These are phyloP conservation scores for Xerus rutilus DNA, from an alignment of 2,797 vertebrate genomes.

Conservation along the genomic window DNA sequence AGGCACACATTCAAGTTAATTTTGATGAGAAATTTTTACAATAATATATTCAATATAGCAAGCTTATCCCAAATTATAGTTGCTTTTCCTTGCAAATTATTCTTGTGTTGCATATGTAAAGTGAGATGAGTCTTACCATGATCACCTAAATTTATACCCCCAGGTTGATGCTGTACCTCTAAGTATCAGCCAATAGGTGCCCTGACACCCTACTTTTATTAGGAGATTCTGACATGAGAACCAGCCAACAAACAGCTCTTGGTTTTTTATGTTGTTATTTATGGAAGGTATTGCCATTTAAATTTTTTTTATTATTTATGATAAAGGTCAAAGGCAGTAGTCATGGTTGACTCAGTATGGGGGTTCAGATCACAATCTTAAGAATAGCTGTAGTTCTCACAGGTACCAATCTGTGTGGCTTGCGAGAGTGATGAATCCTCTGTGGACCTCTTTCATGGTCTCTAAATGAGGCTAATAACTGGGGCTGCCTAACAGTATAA, in stretches of 20 bases:
- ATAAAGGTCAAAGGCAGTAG: neutral
- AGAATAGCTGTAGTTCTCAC: neutral
- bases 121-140: neutral
- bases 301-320: neutral
- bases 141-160: neutral
- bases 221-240: neutral
- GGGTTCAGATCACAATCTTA: neutral
- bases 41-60: neutral
- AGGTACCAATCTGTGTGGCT: neutral
- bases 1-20: constrained; percentile 44
- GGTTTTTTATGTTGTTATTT: neutral
- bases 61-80: neutral
- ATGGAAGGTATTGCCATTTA: neutral
- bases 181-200: too few relatives aligned
- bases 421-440: neutral
- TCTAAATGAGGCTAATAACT: neutral
- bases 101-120: neutral
- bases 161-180: neutral
- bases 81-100: neutral
- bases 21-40: neutral
- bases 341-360: neutral
- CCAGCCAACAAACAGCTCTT: neutral
- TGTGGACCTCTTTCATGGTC: neutral
- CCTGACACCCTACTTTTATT: neutral
- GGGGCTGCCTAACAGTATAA: neutral